Evolutionary conservation across 2,113 vertebrate species (phyloP), one percentile per base, ranked within the genome.

Genomic region (Oryzias woworae): DNA sequence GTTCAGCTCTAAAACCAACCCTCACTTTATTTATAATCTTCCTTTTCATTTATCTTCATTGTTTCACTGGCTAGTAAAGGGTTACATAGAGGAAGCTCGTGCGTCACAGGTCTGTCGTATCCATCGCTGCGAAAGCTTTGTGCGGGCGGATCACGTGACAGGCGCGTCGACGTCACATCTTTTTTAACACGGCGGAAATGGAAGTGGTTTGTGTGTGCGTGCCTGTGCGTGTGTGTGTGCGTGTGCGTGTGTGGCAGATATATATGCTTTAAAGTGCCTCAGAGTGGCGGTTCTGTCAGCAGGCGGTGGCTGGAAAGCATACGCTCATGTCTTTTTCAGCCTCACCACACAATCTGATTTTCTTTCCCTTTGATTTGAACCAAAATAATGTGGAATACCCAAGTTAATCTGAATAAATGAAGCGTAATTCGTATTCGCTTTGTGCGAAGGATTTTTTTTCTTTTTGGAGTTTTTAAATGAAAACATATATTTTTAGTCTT

Each of bases 91-190:
- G 54, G 57, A 68, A 58, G 57, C 44, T 8, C 59, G 60, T 87
- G 84, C 87, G 79, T 90, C 88, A 89, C 75, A 81, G 79, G 83
- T 86, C 77, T 78, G 78, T 66, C 60, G 66, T 67, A 73, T 79
- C 78, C 58, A 62, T 75, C 36, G 23, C 77, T 68, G 66, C 75
- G 5, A 73, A 49, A 56, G 73, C 72, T 63, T 22, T 53, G 58
- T 75, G 86, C 63, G 85, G 88, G 84, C 46, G 84, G 81, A 80
- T 85, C 86, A 83, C 79, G 49, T 88, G 83, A 66, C 23, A 22
- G 10, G 58, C 52, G 20, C 73, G 81, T 80, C 84, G 86, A 89
- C 75, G 85, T 86, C 71, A 83, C 23, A 70, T 60, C 64, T 82
- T 66, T 64, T 53, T 63, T 71, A n/a, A 14, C 58, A 53, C 67